Percentiles rank a stretch among this genome's conserved stretches.
phyloP scores from a whole-genome alignment of 1,140 invertebrate genomes.

The Colletes gigas region DNA sequence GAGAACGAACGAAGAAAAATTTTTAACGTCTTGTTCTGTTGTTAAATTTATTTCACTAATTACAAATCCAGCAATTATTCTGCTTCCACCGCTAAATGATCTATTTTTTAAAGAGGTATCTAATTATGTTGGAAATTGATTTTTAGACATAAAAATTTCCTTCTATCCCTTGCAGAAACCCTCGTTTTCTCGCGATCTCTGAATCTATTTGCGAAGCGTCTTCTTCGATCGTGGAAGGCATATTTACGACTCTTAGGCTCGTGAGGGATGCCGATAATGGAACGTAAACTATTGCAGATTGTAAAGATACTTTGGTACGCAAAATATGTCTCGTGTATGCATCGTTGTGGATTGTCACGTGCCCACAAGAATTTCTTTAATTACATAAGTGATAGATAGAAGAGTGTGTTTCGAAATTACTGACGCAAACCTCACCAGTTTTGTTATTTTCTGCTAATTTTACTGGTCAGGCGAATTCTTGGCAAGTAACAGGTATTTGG shows the following conservation, averaged over 20 bases:
- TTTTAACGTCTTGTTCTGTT: too few species aligned
- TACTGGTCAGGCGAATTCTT: too few species aligned
- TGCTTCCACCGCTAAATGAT: background rate
- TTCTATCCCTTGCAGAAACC: background rate
- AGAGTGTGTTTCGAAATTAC: background rate
- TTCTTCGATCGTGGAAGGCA: constrained; percentile 10
- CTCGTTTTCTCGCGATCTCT: too few species aligned
- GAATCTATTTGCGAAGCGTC: background rate
- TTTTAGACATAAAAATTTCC: background rate
- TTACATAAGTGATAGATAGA: background rate
- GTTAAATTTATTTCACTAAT: too few species aligned
- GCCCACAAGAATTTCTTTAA: constrained; percentile 3
- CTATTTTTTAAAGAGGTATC: background rate
- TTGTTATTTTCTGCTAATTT: background rate
- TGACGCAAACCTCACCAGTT: background rate
- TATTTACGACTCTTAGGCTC: constrained; percentile 33
- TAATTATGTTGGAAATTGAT: background rate
- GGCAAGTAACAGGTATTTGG: too few species aligned
- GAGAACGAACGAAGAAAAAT: too few species aligned
- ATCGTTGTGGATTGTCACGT: background rate
- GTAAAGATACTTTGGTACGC: constrained; percentile 1
- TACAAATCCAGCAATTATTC: background rate
- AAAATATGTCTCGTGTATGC: background rate
- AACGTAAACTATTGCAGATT: constrained; percentile 45
- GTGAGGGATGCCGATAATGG: constrained; percentile 16